Evolutionary conservation across 2,113 vertebrate genomes (phyloP), one percentile per base, ranked within the genome.

Genomic region (Zeus faber): DNA sequence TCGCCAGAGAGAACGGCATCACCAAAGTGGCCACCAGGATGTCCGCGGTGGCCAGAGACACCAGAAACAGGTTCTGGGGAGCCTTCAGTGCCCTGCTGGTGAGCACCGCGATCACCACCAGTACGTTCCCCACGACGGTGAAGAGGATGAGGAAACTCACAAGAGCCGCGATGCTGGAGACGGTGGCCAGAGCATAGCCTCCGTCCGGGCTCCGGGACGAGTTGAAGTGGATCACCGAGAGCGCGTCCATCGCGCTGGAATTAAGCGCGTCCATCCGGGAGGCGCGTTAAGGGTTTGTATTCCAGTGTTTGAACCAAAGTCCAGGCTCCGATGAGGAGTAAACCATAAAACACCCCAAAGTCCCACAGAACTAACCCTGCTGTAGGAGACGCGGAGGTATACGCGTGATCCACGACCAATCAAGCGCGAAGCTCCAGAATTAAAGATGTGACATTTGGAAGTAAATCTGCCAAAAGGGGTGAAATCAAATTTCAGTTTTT

Each of bases 1-100:
- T 95, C 33, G 95, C 94, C 69, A 97, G 80, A 6, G 94, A 97
- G 59, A 97, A 97, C 3, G 95, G 95, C 92, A 97, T 97, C 72
- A 97, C 94, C 82, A 97, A 54, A 0, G 94, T 93, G 73, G 94
- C 95, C 74, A 96, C 94, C 70, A 97, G 90, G 76, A 97, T 93
- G 89, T 97, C 95, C 0, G 95, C 95, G 39, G 92, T 92, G 83
- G 95, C 95, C 78, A 97, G 76, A 1, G 94, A 97, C 76, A 96
- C 94, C 73, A 97, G 80, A 63, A 97, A 97, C 6, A 96, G 94
- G 85, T 97, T 95, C 85, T 97, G 95, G 0, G 94, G 94, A 0
- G 94, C 93, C 54, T 91, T 90, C 39, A 97, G 89, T 0, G 95
- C 93, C 54, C 93, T 79, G 85, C 94, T 95, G 18, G 93, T 95